Evolutionary conservation across 2,888 invertebrate genomes (phyloP).

Genomic region (Deilephila porcellus): DNA sequence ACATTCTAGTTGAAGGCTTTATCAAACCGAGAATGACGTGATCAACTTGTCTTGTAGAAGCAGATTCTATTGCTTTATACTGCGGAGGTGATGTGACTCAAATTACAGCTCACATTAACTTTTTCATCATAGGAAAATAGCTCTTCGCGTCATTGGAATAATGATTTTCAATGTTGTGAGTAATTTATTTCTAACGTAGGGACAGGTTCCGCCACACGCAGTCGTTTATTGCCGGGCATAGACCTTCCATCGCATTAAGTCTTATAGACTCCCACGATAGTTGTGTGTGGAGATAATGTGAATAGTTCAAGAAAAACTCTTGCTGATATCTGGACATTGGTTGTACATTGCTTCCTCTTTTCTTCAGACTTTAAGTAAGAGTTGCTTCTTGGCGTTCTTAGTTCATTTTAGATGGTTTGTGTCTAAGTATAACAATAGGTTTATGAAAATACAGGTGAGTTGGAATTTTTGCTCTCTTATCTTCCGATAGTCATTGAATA

Average conservation of each 20-base stretch:
- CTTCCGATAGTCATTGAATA: too few relatives aligned
- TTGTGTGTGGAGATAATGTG: neutral
- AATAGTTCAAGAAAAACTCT: neutral
- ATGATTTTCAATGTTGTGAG: constrained; percentile 20
- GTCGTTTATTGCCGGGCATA: constrained; percentile 5
- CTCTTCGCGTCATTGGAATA: constrained; percentile 2
- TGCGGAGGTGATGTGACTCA: neutral
- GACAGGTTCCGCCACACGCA: constrained; percentile 2
- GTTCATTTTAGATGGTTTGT: neutral
- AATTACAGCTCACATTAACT: neutral
- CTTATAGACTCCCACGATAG: neutral
- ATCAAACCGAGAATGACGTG: neutral
- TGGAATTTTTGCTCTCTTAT: too few relatives aligned
- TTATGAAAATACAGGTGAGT: too few relatives aligned
- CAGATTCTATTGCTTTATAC: neutral
- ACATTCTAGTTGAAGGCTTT: neutral
- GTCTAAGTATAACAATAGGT: neutral
- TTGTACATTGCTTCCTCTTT: neutral
- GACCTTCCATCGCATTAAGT: neutral
- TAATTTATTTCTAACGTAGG: constrained; percentile 13
- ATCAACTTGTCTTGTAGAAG: neutral
- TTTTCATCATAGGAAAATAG: constrained; percentile 18
- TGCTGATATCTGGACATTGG: neutral
- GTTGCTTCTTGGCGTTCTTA: neutral
- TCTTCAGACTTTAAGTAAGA: neutral